Evolutionary conservation across 2,888 invertebrate species (phyloP), one percentile per base, ranked within the genome.

Genomic region (Pseudococcus longispinus): DNA sequence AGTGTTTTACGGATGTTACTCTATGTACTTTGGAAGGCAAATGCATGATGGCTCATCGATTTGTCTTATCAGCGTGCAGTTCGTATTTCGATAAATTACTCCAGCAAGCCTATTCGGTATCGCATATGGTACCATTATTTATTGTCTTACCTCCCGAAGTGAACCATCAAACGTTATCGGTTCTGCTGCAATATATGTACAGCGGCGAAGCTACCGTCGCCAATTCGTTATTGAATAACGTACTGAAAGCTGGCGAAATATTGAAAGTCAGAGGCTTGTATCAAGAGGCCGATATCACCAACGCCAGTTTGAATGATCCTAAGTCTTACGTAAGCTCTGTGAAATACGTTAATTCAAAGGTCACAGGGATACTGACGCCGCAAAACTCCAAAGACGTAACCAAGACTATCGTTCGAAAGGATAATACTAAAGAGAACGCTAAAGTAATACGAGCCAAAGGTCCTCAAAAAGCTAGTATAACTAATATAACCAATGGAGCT

Each of bases 151-250:
- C 96, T 18, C 94, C 96, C 3, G 96, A 96, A 90, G 94, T 96
- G 88, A 95, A 94, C 55, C 94, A 95, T 88, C 94, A 95, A 88
- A 95, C 96, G 11, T 92, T 96, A 89, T 95, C 95, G 90, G 95
- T 95, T 88, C 92, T 96, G 23, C 94, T 96, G 70, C 95, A 96
- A 90, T 96, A 96, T 90, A 96, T 96, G 95, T 96, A 96, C 91
- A 94, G 94, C 91, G 94, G 94, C 89, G 95, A 95, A 91, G 95
- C 96, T 42, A 96, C 96, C 74, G 96, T 96, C 42, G 95, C 95
- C 87, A 96, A 96, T 91, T 96, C 96, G 90, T 95, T 96, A 82
- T 91, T 96, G 88, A 95, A 95, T 89, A 95, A 94, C 88, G 96
- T 96, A 1, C 90, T 96, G 42, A 94, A 94, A 90, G 96, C 96